Conservation (phyloP, 2,113 vertebrate species). For the Phycodurus eques region DNA sequence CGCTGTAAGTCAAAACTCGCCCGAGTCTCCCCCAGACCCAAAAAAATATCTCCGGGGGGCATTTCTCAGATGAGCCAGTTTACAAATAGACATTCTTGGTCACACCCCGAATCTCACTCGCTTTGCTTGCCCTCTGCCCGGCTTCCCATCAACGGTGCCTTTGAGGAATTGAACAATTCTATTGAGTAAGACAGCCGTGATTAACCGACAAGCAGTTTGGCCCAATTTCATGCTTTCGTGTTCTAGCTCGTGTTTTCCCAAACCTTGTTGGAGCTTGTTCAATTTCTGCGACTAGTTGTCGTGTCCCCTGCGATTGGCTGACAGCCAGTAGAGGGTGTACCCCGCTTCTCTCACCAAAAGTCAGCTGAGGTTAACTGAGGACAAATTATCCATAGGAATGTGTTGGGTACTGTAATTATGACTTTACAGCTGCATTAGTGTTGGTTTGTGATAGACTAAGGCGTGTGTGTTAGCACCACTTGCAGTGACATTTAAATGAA, state of each 20-base stretch:
- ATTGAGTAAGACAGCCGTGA: conserved; percentile 51
- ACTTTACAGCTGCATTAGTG: too few species aligned
- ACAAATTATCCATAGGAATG: too few species aligned
- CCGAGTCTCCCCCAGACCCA: conserved; percentile 40
- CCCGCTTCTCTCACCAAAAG: neutral
- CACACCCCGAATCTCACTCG: conserved; percentile 44
- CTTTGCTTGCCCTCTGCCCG: conserved; percentile 19
- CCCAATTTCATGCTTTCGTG: conserved; percentile 54
- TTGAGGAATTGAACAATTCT: conserved; percentile 36
- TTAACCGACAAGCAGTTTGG: conserved; percentile 33
- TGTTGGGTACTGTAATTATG: too few species aligned
- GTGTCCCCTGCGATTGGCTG: neutral
- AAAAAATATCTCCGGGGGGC: conserved; percentile 41
- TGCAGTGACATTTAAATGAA: conserved; percentile 16
- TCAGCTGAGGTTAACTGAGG: neutral
- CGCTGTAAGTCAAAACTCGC: conserved; percentile 54
- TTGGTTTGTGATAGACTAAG: conserved; percentile 27
- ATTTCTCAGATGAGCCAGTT: conserved; percentile 43
- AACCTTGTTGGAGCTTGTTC: conserved; percentile 69
- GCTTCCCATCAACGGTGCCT: conserved; percentile 40
- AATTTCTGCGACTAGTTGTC: neutral
- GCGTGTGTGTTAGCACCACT: conserved; percentile 29
- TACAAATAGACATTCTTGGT: conserved; percentile 45
- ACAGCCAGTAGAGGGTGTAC: neutral
- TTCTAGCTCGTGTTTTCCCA: conserved; percentile 51